Base-by-base conservation (phyloP, 1,140 invertebrate genomes). In the Anoplophora glabripennis region DNA sequence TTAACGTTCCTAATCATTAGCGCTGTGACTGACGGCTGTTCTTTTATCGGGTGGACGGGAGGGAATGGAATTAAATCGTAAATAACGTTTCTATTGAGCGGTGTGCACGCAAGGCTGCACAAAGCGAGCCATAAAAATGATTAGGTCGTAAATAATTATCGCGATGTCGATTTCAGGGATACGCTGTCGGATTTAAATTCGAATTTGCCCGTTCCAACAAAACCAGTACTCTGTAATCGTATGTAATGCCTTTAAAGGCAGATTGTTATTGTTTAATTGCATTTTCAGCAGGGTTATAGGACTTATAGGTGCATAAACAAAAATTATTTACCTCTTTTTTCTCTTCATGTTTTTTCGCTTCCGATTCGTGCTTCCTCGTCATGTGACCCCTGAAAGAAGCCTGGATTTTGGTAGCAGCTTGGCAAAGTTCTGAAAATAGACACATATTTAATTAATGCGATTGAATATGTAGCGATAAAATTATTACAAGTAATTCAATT, bases 351-450 rank as follows among this genome's bases (percentile, higher is more conserved):
- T 77, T 77, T 60, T 79, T 77, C 51, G 75, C 36, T 7, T 62
- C 55, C 14, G 12, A 75, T 34, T 86, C 82, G 64, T 86, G 80
- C 72, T 93, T 93, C 73, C 90, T 84, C 40, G 88, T 85, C 83
- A 93, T 89, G 78, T 94, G 92, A 44, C 93, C 92, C 62, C 92
- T 83, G 81, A 96, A 96, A 40, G 92, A 91, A 1, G 92, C 91
- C 77, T 96, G 93, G 70, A 96, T 96, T 81, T 94, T 95, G 35
- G 88, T 87, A 18, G 93, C 94, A 9, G 93, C 94, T 72, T 91
- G 79, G 75, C 89, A 89, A 59, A 96, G 79, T 67, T 95, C 93
- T 92, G 65, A 53, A 66, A 64, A 48, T n/a, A 4, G 7, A 35
- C 4, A 18, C 21, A 28, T 28, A 2, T 28, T 28, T 28, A 28